Conservation (phyloP, 2,888 invertebrate species). For the Synergus japonicus region DNA sequence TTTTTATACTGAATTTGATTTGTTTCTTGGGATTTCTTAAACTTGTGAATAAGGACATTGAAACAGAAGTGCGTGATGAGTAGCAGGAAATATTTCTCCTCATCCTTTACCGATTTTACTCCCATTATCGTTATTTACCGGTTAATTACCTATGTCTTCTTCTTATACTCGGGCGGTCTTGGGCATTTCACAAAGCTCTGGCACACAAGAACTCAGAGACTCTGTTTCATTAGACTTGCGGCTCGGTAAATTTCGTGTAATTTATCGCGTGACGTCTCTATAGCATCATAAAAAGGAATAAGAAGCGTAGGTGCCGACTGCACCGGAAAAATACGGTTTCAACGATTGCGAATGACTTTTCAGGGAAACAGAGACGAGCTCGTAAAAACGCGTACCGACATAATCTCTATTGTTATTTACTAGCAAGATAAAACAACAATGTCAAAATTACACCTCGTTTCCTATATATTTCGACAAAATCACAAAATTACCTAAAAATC, state of each 20-base stretch:
- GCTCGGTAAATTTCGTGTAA: constrained; percentile 46
- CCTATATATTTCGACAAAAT: background rate
- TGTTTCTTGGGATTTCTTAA: too few species aligned
- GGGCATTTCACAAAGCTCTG: constrained; percentile 27
- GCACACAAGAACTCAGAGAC: constrained; percentile 34
- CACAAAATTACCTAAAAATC: background rate
- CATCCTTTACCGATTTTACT: background rate
- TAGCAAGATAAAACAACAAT: background rate
- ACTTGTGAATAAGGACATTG: background rate
- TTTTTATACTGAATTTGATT: too few species aligned
- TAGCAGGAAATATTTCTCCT: constrained; percentile 21
- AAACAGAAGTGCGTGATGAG: background rate
- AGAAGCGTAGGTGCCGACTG: constrained; percentile 33
- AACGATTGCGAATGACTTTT: constrained; percentile 38
- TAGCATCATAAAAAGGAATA: constrained; percentile 41
- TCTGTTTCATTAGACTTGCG: constrained; percentile 36
- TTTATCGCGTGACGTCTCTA: constrained; percentile 55
- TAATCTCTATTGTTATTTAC: constrained; percentile 34
- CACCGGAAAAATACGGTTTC: constrained; percentile 41
- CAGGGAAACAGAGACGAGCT: constrained; percentile 29
- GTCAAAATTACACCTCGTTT: background rate
- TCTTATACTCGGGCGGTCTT: constrained; percentile 33
- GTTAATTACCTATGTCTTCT: constrained; percentile 40
- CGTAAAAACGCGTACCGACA: constrained; percentile 13
- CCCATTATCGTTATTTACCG: constrained; percentile 38